phyloP scores from a whole-genome alignment of 2,797 vertebrate genomes.

The Poecile montanus region DNA sequence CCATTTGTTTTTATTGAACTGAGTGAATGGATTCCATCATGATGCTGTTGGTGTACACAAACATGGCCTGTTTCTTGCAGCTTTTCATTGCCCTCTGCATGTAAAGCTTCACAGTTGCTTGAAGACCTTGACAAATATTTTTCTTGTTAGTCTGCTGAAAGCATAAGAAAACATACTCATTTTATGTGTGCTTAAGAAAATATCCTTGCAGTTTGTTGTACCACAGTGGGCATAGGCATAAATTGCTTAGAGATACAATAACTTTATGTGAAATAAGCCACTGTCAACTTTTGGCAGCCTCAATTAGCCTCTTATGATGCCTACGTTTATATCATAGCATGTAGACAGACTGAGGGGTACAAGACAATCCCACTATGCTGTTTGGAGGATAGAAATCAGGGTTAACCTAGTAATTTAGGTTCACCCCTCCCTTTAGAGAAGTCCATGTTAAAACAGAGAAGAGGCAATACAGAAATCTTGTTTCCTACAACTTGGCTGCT shows the following conservation, averaged over 20 bases:
- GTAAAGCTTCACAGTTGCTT: background rate
- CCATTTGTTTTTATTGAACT: background rate
- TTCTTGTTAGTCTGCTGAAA: background rate
- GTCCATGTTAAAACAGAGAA: background rate
- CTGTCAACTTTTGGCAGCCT: background rate
- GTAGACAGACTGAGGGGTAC: background rate
- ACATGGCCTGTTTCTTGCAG: background rate
- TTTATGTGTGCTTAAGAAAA: background rate
- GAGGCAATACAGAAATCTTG: background rate
- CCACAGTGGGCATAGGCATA: background rate
- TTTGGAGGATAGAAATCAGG: background rate
- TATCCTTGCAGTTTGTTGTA: background rate
- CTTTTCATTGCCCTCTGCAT: background rate
- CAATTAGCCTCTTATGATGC: background rate
- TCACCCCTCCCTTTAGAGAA: background rate
- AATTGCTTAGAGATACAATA: background rate
- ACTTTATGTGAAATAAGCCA: background rate
- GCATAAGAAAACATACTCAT: background rate
- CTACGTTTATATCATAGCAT: background rate
- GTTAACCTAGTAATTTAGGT: background rate
- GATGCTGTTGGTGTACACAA: background rate
- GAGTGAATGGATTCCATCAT: background rate
- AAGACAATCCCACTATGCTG: background rate
- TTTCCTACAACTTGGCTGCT: background rate
- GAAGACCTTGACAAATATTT: background rate